These are phyloP conservation scores for Holotrichia oblita DNA, from an alignment of 1,140 invertebrate species.

Conservation along the genomic window DNA sequence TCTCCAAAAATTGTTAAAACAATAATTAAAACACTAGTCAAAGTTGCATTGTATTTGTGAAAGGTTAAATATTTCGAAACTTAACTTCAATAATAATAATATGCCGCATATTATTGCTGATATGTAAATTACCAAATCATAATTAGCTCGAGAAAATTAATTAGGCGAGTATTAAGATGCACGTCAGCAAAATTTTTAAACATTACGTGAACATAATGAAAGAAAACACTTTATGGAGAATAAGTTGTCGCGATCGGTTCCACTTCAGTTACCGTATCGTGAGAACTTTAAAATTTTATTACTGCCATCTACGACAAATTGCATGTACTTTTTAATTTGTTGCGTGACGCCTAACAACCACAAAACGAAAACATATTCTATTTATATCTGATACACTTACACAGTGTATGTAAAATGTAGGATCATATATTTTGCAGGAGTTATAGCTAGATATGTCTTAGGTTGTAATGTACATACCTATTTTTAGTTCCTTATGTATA, in stretches of 20 bases:
- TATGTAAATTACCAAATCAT: not conserved
- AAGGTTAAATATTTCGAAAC: too few species aligned
- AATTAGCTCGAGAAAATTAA: not conserved
- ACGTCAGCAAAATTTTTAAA: not conserved
- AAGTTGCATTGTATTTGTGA: too few species aligned
- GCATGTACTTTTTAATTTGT: conserved; percentile 10
- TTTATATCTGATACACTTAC: not conserved
- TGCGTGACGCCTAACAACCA: conserved; percentile 11
- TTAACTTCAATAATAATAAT: too few species aligned
- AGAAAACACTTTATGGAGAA: not conserved
- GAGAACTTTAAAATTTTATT: conserved; percentile 33
- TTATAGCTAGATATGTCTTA: too few species aligned
- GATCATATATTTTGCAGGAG: not conserved
- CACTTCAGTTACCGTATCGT: conserved; percentile 18
- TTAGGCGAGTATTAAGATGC: not conserved
- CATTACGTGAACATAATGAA: not conserved
- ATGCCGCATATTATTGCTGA: too few species aligned
- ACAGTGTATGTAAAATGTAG: not conserved
- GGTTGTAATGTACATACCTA: too few species aligned
- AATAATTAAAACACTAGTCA: too few species aligned
- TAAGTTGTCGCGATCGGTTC: conserved; percentile 27
- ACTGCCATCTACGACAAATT: conserved; percentile 30
- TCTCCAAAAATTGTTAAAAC: too few species aligned
- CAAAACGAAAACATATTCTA: conserved; percentile 17
- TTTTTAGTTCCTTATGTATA: too few species aligned